Percentiles rank a stretch among this genome's conserved stretches.
These are phyloP conservation scores for Megaceryle torquata DNA, from an alignment of 2,113 vertebrate genomes.

Conservation along the genomic window DNA sequence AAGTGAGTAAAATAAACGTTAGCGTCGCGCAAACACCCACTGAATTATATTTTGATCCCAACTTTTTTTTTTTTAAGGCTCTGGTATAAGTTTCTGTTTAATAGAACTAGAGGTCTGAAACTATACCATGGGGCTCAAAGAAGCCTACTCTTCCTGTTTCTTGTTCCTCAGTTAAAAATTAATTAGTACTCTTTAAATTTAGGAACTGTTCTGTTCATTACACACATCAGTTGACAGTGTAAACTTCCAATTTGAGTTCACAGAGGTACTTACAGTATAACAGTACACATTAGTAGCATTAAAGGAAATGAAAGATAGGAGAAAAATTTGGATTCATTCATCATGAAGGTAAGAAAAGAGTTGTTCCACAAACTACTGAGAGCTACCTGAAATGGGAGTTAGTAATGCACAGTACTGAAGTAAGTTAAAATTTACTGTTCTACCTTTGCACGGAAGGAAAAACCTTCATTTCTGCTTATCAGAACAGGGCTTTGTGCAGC, in stretches of 20 bases:
- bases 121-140: neutral
- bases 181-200: neutral
- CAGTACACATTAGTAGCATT: neutral
- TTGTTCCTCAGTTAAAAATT: neutral
- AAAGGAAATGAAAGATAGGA: neutral
- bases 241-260: neutral
- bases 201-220: neutral
- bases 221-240: neutral
- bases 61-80: neutral
- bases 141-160: neutral
- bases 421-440: neutral
- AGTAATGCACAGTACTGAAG: neutral
- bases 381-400: neutral
- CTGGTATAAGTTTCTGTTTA: neutral
- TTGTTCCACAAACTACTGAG: neutral
- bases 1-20: neutral
- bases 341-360: neutral
- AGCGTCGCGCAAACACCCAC: neutral
- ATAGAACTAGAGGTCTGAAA: neutral
- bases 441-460: neutral
- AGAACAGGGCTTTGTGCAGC: neutral
- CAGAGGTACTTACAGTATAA: neutral
- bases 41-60: neutral
- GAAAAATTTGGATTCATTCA: neutral
- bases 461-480: neutral